Conservation (phyloP, 2,888 invertebrate genomes). For the Phorcus lineatus region DNA sequence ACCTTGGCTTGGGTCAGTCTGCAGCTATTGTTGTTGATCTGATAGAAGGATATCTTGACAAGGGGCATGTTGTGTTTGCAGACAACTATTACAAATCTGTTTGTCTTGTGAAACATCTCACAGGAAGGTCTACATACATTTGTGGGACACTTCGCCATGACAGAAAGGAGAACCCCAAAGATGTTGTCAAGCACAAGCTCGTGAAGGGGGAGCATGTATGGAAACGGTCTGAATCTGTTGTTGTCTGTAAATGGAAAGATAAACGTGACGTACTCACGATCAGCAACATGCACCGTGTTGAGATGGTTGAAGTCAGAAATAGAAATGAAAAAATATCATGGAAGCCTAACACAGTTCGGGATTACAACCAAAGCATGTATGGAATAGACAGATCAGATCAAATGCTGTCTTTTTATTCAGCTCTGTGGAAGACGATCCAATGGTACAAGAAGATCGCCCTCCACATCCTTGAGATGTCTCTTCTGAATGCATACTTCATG, state of each 20-base stretch:
- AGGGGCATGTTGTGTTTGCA: constrained; percentile 26
- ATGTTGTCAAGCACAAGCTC: constrained; percentile 34
- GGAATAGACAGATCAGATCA: constrained; percentile 38
- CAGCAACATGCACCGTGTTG: constrained; percentile 32
- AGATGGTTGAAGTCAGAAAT: constrained; percentile 33
- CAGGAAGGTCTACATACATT: constrained; percentile 27
- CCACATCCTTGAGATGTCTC: constrained; percentile 26
- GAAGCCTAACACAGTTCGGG: constrained; percentile 31
- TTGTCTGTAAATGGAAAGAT: too few species aligned
- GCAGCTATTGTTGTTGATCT: constrained; percentile 28
- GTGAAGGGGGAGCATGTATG: constrained; percentile 34
- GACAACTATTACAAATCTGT: constrained; percentile 37
- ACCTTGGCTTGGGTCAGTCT: neutral
- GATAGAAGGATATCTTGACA: constrained; percentile 20
- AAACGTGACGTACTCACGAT: too few species aligned
- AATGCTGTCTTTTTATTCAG: constrained; percentile 39
- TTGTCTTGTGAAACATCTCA: neutral
- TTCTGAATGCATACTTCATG: constrained; percentile 35
- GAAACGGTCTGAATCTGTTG: constrained; percentile 22
- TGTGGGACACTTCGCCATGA: constrained; percentile 27
- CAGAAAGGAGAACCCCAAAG: constrained; percentile 19
- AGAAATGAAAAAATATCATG: constrained; percentile 9
- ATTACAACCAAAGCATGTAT: constrained; percentile 37
- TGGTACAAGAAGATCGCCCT: constrained; percentile 36
- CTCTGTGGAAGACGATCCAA: constrained; percentile 29